Evolutionary conservation across 2,113 vertebrate species (phyloP).

Genomic region (Enhydra lutris): DNA sequence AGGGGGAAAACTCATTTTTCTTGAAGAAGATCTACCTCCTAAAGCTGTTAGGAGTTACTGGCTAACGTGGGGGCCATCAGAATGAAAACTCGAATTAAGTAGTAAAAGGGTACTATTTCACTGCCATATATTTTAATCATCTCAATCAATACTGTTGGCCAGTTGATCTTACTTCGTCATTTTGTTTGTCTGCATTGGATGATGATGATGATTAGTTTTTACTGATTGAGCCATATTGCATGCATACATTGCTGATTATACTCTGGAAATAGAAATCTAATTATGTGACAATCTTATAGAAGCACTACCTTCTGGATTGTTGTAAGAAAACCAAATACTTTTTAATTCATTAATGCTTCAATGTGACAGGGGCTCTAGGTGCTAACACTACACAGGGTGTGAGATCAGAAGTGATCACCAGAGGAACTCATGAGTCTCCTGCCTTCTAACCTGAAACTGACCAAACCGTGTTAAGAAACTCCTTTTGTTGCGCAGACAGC

Average conservation of each 20-base stretch:
- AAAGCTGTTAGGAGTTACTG: background rate
- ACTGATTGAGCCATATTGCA: background rate
- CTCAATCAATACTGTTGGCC: background rate
- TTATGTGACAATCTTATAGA: background rate
- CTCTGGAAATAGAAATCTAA: background rate
- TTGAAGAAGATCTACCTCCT: background rate
- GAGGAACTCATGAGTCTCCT: background rate
- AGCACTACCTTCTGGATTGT: background rate
- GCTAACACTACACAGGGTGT: background rate
- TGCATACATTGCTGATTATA: background rate
- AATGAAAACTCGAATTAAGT: background rate
- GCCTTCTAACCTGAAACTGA: background rate
- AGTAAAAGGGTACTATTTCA: background rate
- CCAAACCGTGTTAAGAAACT: background rate
- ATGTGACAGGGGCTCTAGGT: background rate
- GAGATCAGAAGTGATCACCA: background rate
- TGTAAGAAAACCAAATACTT: background rate
- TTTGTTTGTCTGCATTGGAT: background rate
- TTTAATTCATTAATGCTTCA: background rate
- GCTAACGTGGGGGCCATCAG: background rate
- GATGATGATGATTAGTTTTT: background rate
- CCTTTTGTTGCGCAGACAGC: background rate
- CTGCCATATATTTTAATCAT: background rate
- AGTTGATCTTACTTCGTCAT: background rate
- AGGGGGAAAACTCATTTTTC: background rate